These are phyloP conservation scores for Mus spretus DNA, from an alignment of 2,797 vertebrate genomes.

Conservation along the genomic window DNA sequence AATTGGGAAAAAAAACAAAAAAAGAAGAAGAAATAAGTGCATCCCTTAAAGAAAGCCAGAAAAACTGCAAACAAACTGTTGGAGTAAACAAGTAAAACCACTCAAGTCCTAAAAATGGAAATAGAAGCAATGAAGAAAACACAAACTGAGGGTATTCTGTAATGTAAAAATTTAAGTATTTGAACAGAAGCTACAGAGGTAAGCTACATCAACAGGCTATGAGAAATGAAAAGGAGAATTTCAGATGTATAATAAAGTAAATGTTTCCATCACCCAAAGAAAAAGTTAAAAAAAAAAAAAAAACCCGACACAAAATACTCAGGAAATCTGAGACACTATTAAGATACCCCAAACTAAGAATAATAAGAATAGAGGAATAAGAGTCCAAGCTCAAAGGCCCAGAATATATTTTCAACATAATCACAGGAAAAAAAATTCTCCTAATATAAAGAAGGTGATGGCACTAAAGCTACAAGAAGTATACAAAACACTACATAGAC, in stretches of 20 bases:
- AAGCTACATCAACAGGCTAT: background rate
- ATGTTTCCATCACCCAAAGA: background rate
- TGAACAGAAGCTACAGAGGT: background rate
- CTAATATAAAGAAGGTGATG: background rate
- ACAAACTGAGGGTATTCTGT: background rate
- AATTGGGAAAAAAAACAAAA: too few species aligned
- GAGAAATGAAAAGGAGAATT: background rate
- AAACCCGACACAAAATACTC: background rate
- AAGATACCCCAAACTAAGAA: background rate
- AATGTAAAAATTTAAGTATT: background rate
- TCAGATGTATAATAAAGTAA: background rate
- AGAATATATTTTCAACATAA: background rate
- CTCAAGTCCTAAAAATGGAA: background rate
- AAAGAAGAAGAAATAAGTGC: too few species aligned
- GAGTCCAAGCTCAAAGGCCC: background rate
- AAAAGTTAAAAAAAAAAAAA: background rate
- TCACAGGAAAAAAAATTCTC: too few species aligned
- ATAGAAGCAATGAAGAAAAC: background rate
- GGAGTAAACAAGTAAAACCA: background rate
- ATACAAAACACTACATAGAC: background rate
- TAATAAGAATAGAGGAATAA: background rate
- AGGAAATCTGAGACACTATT: background rate
- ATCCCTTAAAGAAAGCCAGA: background rate
- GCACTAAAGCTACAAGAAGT: background rate
- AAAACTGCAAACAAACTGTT: background rate